Evolutionary conservation across 2,888 invertebrate genomes (phyloP).

Genomic region (Megaustenia siamemsis): DNA sequence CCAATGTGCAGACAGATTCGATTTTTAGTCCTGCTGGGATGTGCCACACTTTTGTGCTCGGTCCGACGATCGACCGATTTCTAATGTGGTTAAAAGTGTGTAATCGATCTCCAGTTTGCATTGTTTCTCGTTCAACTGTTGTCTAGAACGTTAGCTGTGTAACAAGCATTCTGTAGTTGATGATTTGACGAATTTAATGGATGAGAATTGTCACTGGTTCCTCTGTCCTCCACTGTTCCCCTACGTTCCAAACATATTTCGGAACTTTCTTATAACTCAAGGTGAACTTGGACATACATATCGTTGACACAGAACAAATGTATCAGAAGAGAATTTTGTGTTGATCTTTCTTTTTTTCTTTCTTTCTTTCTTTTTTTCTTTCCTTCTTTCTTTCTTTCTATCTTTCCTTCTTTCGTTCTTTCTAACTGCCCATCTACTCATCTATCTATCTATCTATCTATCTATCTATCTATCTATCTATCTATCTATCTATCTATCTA

Average conservation of each 20-base stretch:
- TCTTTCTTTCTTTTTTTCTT: constrained; percentile 8
- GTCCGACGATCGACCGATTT: background rate
- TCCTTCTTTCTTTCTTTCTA: constrained; percentile 9
- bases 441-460: background rate
- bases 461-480: background rate
- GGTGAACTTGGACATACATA: too few species aligned
- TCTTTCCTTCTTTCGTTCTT: constrained; percentile 3
- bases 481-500: background rate
- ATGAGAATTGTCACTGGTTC: too few species aligned
- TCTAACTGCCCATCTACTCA: background rate
- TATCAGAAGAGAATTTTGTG: too few species aligned
- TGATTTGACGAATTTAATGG: too few species aligned
- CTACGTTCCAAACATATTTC: too few species aligned
- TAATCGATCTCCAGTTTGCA: background rate
- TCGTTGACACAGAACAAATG: too few species aligned
- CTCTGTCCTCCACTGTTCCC: too few species aligned
- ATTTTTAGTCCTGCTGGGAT: background rate
- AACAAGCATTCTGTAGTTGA: background rate
- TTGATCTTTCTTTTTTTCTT: background rate
- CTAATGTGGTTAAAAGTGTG: constrained; percentile 7
- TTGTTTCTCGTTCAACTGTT: background rate
- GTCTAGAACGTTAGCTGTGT: background rate
- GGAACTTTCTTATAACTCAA: too few species aligned
- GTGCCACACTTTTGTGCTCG: background rate
- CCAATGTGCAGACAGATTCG: constrained; percentile 15